These are phyloP conservation scores for Caenorhabditis sp. DNA, from an alignment of 2,888 invertebrate species.

Conservation along the genomic window DNA sequence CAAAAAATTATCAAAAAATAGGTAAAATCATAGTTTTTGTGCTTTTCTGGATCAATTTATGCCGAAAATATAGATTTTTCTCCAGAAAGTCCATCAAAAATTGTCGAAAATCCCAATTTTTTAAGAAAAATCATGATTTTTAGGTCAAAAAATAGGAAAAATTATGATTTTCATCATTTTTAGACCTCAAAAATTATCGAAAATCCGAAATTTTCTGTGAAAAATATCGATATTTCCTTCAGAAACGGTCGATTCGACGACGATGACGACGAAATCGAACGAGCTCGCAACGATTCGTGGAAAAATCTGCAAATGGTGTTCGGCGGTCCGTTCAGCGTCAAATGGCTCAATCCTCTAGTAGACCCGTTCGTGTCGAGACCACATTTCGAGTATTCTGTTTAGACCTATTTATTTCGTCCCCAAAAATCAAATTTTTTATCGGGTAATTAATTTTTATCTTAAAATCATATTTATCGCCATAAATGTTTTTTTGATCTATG, in stretches of 20 bases:
- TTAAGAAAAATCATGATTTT: no score
- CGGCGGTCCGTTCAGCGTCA: constrained; percentile 86
- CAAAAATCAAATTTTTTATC: background rate
- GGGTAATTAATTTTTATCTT: background rate
- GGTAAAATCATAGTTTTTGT: background rate
- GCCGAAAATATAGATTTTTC: no score
- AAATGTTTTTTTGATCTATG: background rate
- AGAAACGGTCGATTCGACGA: background rate
- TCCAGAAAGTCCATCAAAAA: no score
- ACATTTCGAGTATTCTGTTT: constrained; percentile 85
- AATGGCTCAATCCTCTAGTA: constrained; percentile 94
- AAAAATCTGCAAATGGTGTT: constrained; percentile 80
- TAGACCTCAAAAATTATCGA: no score
- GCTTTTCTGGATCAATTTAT: no score
- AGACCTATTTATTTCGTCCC: constrained; percentile 66
- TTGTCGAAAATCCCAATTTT: no score
- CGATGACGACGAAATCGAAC: constrained; percentile 20
- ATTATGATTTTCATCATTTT: no score
- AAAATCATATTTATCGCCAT: background rate
- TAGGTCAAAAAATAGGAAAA: no score
- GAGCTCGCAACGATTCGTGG: constrained; percentile 43
- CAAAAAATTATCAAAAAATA: no score
- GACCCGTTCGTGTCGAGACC: constrained; percentile 77
- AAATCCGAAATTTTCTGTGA: no score
- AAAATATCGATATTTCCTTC: no score